These are phyloP conservation scores for Torymus texanus DNA, from an alignment of 2,888 invertebrate species.

Conservation along the genomic window DNA sequence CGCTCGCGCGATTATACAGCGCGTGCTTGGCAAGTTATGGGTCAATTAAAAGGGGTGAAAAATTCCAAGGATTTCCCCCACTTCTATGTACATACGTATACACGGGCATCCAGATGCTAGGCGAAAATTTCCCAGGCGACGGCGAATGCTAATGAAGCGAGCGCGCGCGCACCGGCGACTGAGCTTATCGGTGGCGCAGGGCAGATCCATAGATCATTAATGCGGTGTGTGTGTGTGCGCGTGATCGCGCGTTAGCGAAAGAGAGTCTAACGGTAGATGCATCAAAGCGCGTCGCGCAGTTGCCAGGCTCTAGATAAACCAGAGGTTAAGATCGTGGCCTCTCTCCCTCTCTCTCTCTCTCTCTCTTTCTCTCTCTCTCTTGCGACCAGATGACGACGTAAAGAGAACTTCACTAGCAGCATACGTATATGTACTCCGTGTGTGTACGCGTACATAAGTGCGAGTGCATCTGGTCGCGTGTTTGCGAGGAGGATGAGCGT, in stretches of 20 bases:
- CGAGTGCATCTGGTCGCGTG: background rate
- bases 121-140: conserved; percentile 50
- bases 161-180: background rate
- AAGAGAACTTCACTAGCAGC: background rate
- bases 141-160: conserved; percentile 50
- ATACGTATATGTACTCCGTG: too few relatives aligned
- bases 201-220: conserved; percentile 56
- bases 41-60: conserved; percentile 52
- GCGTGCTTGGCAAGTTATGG: conserved; percentile 38
- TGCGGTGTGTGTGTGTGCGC: background rate
- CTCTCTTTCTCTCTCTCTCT: too few relatives aligned
- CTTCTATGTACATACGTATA: too few relatives aligned
- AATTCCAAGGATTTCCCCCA: conserved; percentile 40
- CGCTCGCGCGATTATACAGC: conserved; percentile 27
- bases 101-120: background rate
- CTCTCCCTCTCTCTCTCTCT: too few relatives aligned
- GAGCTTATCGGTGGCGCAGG: conserved; percentile 27
- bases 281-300: conserved; percentile 19
- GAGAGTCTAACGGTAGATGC: conserved; percentile 43
- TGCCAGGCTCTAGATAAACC: background rate
- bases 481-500: background rate
- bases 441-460: too few relatives aligned
- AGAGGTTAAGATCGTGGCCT: background rate
- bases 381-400: background rate
- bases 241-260: background rate